Percentiles rank a stretch among this genome's conserved stretches.
These are phyloP conservation scores for Psylliodes chrysocephalus DNA, from an alignment of 2,888 invertebrate species.

Conservation along the genomic window DNA sequence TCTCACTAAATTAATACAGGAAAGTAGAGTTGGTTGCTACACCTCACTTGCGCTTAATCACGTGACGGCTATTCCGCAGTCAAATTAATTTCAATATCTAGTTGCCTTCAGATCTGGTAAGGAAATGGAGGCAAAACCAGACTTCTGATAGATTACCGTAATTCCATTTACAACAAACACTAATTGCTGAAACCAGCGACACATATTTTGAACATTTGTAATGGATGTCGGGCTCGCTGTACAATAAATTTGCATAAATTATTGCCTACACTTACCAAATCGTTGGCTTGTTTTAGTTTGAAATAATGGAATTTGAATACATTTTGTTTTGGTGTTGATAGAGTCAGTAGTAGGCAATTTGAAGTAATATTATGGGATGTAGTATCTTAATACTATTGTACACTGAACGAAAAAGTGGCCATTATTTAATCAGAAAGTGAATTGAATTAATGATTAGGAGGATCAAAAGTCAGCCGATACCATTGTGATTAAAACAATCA, in stretches of 20 bases:
- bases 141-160: slow-evolving; percentile 39
- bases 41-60: slow-evolving; percentile 29
- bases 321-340: not conserved
- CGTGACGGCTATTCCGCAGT: slow-evolving; percentile 25
- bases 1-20: slow-evolving; percentile 20
- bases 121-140: slow-evolving; percentile 31
- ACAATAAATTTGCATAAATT: slow-evolving; percentile 33
- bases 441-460: too few relatives aligned
- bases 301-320: slow-evolving; percentile 10
- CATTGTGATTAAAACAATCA: too few relatives aligned
- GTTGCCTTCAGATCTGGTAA: slow-evolving; percentile 31
- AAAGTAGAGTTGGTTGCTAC: slow-evolving; percentile 10
- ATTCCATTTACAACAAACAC: slow-evolving; percentile 40
- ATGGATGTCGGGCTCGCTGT: slow-evolving; percentile 24
- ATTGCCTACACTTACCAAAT: slow-evolving; percentile 17
- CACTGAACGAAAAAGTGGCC: too few relatives aligned
- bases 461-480: too few relatives aligned
- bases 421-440: too few relatives aligned
- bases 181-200: slow-evolving; percentile 38
- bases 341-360: not conserved
- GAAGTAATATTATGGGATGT: too few relatives aligned
- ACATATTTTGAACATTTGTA: slow-evolving; percentile 37
- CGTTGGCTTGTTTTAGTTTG: slow-evolving; percentile 12
- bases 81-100: slow-evolving; percentile 37
- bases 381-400: too few relatives aligned